Conservation (phyloP, 1,140 invertebrate species). For the Hetaerina americana region DNA sequence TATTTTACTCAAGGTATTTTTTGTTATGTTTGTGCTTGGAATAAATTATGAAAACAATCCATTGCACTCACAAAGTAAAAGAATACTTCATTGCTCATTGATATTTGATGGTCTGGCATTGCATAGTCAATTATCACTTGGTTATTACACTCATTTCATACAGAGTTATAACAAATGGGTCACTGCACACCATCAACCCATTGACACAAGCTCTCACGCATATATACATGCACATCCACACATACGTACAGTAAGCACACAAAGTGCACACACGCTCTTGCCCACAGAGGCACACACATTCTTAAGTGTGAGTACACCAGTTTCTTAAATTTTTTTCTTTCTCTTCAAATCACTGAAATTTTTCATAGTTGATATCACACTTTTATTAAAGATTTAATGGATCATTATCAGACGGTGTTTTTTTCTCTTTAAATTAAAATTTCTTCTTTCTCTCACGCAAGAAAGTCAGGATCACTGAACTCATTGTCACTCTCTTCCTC, state of each 20-base stretch:
- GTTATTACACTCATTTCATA: neutral
- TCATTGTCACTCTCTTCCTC: constrained; percentile 50
- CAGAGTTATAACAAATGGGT: neutral
- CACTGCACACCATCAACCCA: neutral
- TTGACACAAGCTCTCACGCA: neutral
- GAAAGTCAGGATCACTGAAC: constrained; percentile 56
- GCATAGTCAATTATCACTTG: neutral
- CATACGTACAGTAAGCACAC: neutral
- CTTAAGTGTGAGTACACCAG: neutral
- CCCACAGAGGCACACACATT: neutral
- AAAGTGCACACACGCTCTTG: neutral
- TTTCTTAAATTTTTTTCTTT: neutral
- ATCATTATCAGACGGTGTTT: neutral
- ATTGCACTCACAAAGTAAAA: constrained; percentile 8
- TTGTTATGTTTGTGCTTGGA: constrained; percentile 6
- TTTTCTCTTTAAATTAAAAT: neutral
- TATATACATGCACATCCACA: neutral
- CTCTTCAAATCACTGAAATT: neutral
- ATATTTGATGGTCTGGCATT: constrained; percentile 1
- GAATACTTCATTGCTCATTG: constrained; percentile 1
- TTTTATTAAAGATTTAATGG: neutral
- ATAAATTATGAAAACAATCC: constrained; percentile 8
- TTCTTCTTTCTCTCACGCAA: constrained; percentile 25
- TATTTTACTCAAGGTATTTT: neutral
- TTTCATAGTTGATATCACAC: neutral